phyloP scores from a whole-genome alignment of 2,888 invertebrate genomes.

The Dromius quadrimaculatus region DNA sequence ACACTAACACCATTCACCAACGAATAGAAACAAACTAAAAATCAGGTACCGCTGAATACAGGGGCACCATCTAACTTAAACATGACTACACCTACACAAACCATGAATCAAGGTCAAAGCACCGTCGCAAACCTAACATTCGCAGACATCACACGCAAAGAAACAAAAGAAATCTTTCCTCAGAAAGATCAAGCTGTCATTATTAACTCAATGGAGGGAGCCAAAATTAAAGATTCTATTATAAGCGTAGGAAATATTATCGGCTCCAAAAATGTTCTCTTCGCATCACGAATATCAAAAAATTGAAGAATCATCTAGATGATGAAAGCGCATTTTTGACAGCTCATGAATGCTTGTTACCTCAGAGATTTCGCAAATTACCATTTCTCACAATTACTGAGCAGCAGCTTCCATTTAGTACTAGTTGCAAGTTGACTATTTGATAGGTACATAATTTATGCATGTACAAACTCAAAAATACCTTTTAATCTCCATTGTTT shows the following conservation, averaged over 20 bases:
- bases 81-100: neutral
- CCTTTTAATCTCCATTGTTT: too few relatives aligned
- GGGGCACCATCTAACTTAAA: neutral
- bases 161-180: neutral
- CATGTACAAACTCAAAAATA: too few relatives aligned
- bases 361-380: too few relatives aligned
- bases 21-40: neutral
- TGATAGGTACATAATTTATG: too few relatives aligned
- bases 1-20: neutral
- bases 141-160: neutral
- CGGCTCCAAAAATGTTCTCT: slow-evolving; percentile 33
- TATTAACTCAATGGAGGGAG: neutral
- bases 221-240: slow-evolving; percentile 1
- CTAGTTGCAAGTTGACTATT: too few relatives aligned
- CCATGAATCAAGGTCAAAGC: neutral
- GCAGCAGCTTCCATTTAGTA: too few relatives aligned
- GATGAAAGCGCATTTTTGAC: too few relatives aligned
- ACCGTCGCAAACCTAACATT: neutral
- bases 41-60: slow-evolving; percentile 7
- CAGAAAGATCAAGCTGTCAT: slow-evolving; percentile 6
- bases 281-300: slow-evolving; percentile 27
- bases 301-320: too few relatives aligned
- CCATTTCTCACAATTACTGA: too few relatives aligned
- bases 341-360: too few relatives aligned
- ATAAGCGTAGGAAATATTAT: slow-evolving; percentile 33